A percentile compares a stretch with the other conserved stretches of the same genome.
These are phyloP conservation scores for Macaca mulatta DNA, from an alignment of 2,113 vertebrate genomes.

Conservation along the genomic window DNA sequence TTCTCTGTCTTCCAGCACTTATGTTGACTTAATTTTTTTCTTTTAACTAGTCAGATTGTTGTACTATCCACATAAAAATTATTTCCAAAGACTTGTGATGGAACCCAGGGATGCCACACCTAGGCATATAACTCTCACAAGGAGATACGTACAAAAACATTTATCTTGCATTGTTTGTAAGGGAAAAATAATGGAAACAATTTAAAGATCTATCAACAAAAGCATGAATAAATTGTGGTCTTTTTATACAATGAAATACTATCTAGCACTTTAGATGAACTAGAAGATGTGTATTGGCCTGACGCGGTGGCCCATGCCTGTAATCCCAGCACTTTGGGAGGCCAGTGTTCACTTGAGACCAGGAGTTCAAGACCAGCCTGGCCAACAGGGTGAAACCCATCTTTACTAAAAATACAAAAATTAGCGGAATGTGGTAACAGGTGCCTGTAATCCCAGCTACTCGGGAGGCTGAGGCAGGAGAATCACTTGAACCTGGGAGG, in stretches of 20 bases:
- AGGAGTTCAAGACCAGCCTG: too few relatives aligned
- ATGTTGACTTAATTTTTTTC: not conserved
- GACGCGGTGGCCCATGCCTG: too few relatives aligned
- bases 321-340: too few relatives aligned
- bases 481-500: too few relatives aligned
- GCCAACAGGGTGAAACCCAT: too few relatives aligned
- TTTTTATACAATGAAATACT: not conserved
- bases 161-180: not conserved
- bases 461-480: too few relatives aligned
- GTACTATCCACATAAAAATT: constrained; percentile 6
- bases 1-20: not conserved
- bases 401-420: too few relatives aligned
- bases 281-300: not conserved
- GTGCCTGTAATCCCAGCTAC: too few relatives aligned
- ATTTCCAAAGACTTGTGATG: not conserved
- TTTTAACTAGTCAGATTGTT: not conserved
- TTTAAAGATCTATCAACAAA: not conserved
- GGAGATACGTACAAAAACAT: not conserved
- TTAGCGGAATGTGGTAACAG: too few relatives aligned
- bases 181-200: not conserved
- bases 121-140: not conserved
- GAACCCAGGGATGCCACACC: not conserved
- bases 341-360: too few relatives aligned
- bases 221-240: not conserved
- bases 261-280: not conserved